Conservation (phyloP, 2,797 vertebrate genomes). For the Pelochelys cantorii region DNA sequence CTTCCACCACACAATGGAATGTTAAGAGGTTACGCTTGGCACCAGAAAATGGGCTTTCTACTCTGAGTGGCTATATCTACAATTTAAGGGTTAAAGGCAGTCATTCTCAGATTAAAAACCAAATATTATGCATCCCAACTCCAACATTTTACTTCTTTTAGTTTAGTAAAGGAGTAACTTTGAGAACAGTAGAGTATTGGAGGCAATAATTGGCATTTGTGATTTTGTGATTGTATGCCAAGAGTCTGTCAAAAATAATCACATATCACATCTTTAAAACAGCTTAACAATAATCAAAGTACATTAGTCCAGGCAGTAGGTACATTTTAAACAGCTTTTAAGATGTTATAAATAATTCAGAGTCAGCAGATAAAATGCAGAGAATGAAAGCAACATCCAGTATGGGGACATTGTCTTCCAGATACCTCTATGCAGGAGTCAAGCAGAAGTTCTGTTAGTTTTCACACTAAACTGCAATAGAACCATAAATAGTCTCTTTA, state of each 20-base stretch:
- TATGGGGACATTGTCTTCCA: slow-evolving; percentile 29
- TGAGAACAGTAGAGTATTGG: neutral
- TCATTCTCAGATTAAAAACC: neutral
- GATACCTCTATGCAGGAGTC: neutral
- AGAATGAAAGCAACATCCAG: slow-evolving; percentile 36
- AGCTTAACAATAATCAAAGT: slow-evolving; percentile 39
- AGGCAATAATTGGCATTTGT: slow-evolving; percentile 38
- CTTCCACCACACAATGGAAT: neutral
- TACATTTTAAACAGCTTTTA: slow-evolving; percentile 43
- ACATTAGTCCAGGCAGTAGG: slow-evolving; percentile 56
- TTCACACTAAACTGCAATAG: neutral
- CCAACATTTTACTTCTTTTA: neutral
- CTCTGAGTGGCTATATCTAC: neutral
- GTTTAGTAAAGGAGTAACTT: slow-evolving; percentile 17
- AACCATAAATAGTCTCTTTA: slow-evolving; percentile 2
- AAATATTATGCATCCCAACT: neutral
- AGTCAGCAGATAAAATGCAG: slow-evolving; percentile 10
- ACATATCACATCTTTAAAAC: slow-evolving; percentile 23
- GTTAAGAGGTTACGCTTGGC: neutral
- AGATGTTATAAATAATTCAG: slow-evolving; percentile 50
- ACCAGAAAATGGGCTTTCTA: neutral
- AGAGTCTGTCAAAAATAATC: slow-evolving; percentile 57
- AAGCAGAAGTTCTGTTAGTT: slow-evolving; percentile 16
- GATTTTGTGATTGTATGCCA: neutral
- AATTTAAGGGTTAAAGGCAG: neutral